Evolutionary conservation across 1,140 invertebrate genomes (phyloP).

Genomic region (Brachionus sp.): DNA sequence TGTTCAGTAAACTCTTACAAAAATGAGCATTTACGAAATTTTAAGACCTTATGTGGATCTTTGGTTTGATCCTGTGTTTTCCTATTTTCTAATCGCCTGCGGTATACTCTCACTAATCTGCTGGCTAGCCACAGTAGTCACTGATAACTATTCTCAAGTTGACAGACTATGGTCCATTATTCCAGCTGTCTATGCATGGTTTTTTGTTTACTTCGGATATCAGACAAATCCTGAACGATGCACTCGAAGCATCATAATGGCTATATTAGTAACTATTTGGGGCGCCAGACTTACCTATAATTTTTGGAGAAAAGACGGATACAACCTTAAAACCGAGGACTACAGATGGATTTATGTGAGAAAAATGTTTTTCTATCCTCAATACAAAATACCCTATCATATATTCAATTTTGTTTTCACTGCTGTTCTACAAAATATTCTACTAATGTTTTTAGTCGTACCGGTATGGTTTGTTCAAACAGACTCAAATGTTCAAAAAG

Average conservation of each 20-base stretch:
- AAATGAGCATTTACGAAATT: background rate
- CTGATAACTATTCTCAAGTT: conserved; percentile 41
- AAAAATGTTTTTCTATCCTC: conserved; percentile 40
- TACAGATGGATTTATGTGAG: conserved; percentile 36
- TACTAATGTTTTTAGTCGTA: conserved; percentile 16
- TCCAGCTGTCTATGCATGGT: conserved; percentile 18
- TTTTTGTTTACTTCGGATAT: background rate
- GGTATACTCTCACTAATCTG: background rate
- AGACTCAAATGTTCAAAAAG: background rate
- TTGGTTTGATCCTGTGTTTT: background rate
- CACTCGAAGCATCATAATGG: background rate
- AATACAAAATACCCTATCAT: conserved; percentile 24
- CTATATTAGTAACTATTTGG: background rate
- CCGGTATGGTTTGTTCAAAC: conserved; percentile 33
- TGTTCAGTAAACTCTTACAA: background rate
- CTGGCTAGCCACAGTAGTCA: conserved; percentile 2
- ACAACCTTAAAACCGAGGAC: conserved; percentile 7
- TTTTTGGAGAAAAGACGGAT: conserved; percentile 40
- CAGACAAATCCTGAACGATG: background rate
- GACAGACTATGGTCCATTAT: conserved; percentile 42
- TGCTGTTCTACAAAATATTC: conserved; percentile 21
- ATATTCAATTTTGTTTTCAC: conserved; percentile 39
- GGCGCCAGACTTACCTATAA: conserved; percentile 22
- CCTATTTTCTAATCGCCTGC: background rate
- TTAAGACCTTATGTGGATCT: background rate